Conservation (phyloP, 2,797 vertebrate species). For the Malacoctenus gilli region DNA sequence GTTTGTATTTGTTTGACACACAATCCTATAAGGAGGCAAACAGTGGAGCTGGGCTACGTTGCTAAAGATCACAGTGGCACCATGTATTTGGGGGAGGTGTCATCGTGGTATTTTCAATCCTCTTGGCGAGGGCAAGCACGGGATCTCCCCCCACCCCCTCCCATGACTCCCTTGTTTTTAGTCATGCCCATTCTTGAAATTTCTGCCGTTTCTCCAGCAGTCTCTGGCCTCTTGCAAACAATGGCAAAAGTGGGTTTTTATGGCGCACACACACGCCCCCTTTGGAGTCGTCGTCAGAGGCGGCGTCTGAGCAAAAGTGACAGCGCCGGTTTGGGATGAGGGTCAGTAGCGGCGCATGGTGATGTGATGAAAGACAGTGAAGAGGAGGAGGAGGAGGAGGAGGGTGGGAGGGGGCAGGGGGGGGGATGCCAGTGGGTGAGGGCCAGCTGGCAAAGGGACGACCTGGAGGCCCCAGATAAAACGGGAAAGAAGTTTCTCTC, state of each 20-base stretch:
- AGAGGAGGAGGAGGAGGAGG: neutral
- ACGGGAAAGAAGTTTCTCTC: constrained; percentile 38
- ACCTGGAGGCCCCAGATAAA: constrained; percentile 26
- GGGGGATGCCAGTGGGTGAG: constrained; percentile 21
- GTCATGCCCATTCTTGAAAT: constrained; percentile 42
- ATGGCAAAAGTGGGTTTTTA: constrained; percentile 48
- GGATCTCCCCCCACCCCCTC: too few species aligned
- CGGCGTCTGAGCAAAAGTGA: constrained; percentile 62
- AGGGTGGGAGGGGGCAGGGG: neutral
- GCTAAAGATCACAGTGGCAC: too few species aligned
- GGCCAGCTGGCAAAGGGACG: constrained; percentile 51
- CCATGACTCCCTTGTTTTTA: too few species aligned
- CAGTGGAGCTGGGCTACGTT: too few species aligned
- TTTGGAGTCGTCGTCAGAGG: constrained; percentile 60
- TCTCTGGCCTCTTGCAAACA: constrained; percentile 33
- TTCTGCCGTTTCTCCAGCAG: constrained; percentile 31
- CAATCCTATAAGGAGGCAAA: too few species aligned
- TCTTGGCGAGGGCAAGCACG: too few species aligned
- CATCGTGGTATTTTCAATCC: too few species aligned
- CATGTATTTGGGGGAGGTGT: too few species aligned
- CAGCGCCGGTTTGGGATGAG: constrained; percentile 67
- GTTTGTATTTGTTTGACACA: neutral
- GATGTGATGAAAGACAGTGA: neutral
- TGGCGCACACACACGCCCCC: constrained; percentile 45
- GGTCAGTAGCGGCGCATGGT: constrained; percentile 56